Evolutionary conservation across 2,113 vertebrate species (phyloP).

Genomic region (Gobiocypris rarus): DNA sequence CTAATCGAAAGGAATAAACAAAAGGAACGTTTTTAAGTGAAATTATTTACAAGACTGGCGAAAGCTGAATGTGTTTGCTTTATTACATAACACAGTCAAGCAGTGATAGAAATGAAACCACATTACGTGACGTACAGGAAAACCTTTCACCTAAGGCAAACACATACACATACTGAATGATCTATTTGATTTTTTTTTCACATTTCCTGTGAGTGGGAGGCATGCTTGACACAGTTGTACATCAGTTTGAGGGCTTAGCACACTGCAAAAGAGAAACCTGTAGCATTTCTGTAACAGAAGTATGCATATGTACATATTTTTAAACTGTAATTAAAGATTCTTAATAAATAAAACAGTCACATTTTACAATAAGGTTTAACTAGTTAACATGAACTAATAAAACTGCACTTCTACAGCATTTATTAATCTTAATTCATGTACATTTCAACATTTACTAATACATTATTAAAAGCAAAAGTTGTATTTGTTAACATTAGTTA

Average conservation of each 20-base stretch:
- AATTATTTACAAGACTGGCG: too few relatives aligned
- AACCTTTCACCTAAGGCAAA: slow-evolving; percentile 25
- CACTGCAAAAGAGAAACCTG: not conserved
- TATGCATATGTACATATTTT: not conserved
- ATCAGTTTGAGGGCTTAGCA: not conserved
- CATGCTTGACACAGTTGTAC: not conserved
- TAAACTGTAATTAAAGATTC: not conserved
- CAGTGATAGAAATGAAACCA: not conserved
- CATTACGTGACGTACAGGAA: slow-evolving; percentile 42
- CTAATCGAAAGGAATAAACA: slow-evolving; percentile 66
- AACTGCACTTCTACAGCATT: too few relatives aligned
- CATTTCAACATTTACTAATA: too few relatives aligned
- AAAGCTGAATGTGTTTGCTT: not conserved
- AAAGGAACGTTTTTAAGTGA: too few relatives aligned
- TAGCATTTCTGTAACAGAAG: not conserved
- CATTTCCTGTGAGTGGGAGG: slow-evolving; percentile 43
- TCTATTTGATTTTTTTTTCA: slow-evolving; percentile 37
- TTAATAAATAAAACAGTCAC: not conserved
- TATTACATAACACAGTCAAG: slow-evolving; percentile 5
- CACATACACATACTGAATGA: slow-evolving; percentile 14
- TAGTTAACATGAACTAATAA: too few relatives aligned
- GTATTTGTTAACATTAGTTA: too few relatives aligned
- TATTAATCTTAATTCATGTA: too few relatives aligned
- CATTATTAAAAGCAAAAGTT: too few relatives aligned
- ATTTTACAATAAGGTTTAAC: too few relatives aligned